Evolutionary conservation across 1,140 invertebrate species (phyloP).

Genomic region (Caenorhabditis remanei): DNA sequence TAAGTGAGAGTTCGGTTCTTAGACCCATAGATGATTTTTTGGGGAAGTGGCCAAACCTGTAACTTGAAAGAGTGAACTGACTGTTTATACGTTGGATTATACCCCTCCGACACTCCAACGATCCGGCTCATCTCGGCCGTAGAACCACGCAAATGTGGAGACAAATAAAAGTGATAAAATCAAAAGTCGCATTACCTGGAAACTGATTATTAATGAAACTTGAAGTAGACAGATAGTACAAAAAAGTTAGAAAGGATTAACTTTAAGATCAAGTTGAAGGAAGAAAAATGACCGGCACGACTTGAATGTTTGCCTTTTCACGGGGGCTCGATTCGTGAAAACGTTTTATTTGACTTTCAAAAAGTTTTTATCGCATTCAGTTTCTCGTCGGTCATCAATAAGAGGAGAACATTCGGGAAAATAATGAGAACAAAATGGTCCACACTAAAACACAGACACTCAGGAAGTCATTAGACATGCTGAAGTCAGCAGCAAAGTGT

Average conservation of each 20-base stretch:
- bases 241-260: not conserved
- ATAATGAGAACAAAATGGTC: not conserved
- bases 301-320: constrained; percentile 54
- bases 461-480: constrained; percentile 43
- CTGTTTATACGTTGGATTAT: not conserved
- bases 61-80: not conserved
- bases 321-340: constrained; percentile 31
- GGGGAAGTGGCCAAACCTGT: constrained; percentile 66
- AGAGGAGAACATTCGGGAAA: not conserved
- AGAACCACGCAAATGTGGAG: constrained; percentile 57
- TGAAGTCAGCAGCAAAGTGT: constrained; percentile 35
- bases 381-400: not conserved
- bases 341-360: constrained; percentile 47
- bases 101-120: constrained; percentile 63
- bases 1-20: constrained; percentile 64
- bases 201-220: not conserved
- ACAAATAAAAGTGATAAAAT: not conserved
- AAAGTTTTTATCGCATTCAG: not conserved
- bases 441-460: constrained; percentile 16
- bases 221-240: not conserved
- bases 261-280: constrained; percentile 9
- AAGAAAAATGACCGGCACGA: constrained; percentile 38
- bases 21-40: constrained; percentile 63
- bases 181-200: constrained; percentile 28
- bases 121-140: constrained; percentile 58